Evolutionary conservation across 2,113 vertebrate genomes (phyloP).

Genomic region (Pelvicachromis taeniatus): DNA sequence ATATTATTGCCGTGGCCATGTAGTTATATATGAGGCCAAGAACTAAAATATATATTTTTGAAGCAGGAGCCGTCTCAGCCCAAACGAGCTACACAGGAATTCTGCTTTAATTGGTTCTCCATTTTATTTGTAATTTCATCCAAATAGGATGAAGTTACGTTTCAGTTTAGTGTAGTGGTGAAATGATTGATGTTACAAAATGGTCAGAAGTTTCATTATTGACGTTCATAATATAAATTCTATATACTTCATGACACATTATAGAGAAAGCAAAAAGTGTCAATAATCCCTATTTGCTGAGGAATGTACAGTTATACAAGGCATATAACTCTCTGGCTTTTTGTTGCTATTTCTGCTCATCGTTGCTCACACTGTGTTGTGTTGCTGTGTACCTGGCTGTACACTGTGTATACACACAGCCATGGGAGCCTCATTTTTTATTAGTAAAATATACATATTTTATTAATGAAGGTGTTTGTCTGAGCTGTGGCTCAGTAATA

Average conservation of each 20-base stretch:
- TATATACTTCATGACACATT: neutral
- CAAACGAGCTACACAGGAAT: neutral
- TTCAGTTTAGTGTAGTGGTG: neutral
- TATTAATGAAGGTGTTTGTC: neutral
- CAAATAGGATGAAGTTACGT: neutral
- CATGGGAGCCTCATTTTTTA: neutral
- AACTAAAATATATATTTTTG: neutral
- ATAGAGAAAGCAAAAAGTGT: neutral
- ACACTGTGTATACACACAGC: neutral
- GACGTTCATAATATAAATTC: neutral
- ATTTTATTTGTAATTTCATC: neutral
- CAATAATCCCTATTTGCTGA: neutral
- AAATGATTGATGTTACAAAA: neutral
- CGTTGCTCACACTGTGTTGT: neutral
- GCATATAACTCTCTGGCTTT: neutral
- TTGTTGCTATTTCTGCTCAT: neutral
- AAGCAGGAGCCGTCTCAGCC: neutral
- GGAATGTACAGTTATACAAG: neutral
- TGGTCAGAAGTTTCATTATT: neutral
- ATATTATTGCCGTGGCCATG: neutral
- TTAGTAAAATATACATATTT: neutral
- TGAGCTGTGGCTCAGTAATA: fast-evolving
- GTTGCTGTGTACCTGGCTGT: neutral
- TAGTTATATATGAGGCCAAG: neutral
- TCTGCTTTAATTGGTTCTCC: neutral